A percentile compares a stretch with the other conserved stretches of the same genome.
Conservation (phyloP, 1,140 invertebrate genomes). For the Zophobas atratus region DNA sequence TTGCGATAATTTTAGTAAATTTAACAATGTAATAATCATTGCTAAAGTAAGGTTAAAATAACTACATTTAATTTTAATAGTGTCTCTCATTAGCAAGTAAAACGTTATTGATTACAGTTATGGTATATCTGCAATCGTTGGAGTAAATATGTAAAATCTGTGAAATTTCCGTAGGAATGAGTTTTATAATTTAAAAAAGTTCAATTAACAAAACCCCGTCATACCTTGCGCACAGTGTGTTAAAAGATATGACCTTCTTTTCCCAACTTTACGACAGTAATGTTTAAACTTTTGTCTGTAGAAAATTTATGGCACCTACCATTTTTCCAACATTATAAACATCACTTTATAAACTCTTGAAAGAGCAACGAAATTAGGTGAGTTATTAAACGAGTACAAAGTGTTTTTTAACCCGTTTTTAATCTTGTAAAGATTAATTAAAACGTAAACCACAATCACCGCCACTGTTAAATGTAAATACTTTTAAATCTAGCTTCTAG, state of each 20-base stretch:
- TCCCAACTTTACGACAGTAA: slow-evolving; percentile 11
- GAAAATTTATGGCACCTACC: slow-evolving; percentile 13
- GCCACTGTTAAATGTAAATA: background rate
- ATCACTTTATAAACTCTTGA: slow-evolving; percentile 23
- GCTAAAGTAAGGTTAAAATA: too few relatives aligned
- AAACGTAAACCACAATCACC: background rate
- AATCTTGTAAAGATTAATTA: background rate
- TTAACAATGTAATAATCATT: background rate
- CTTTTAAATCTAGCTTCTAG: too few relatives aligned
- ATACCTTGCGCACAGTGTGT: background rate
- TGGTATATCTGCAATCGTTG: too few relatives aligned
- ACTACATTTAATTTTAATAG: too few relatives aligned
- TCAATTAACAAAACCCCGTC: background rate
- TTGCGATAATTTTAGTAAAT: background rate
- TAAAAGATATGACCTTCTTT: background rate
- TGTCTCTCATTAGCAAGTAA: too few relatives aligned
- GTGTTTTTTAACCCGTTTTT: background rate
- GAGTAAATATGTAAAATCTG: too few relatives aligned
- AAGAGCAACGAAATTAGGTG: slow-evolving; percentile 14
- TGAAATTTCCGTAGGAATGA: too few relatives aligned
- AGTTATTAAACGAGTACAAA: slow-evolving; percentile 5
- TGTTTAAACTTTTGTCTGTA: slow-evolving; percentile 28
- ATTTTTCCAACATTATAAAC: slow-evolving; percentile 26
- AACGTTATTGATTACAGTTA: too few relatives aligned
- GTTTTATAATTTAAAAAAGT: too few relatives aligned